Base-by-base conservation (phyloP, 2,888 invertebrate species). In the Orchesellides sinensis region DNA sequence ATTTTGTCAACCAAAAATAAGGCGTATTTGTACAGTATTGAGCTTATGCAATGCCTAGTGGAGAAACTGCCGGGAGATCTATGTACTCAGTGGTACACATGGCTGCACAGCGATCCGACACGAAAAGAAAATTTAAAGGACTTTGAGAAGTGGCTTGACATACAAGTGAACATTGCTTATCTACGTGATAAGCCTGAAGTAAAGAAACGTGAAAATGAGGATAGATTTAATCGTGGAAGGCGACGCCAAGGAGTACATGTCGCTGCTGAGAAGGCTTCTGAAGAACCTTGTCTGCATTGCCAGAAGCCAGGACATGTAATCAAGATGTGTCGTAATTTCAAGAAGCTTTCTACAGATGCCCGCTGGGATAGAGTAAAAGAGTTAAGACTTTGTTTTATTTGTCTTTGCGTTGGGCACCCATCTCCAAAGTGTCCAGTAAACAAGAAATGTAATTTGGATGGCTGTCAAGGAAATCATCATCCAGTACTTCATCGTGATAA, bases 391-490 rank as follows among this genome's bases (percentile, higher is more conserved):
- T 85, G 83, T 45, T 83, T 70, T 35, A 1, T 3, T 0, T 85
- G 83, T 19, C 52, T 83, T 0, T 0, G 45, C 0, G 12, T 17
- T 25, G 59, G 69, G 0, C 81, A 83, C 56, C 0, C 0, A 0
- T 10, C 1, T 0, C 1, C 1, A 12, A 25, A 27, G 19, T 54
- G 49, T 14, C 19, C 10, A 8, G 10, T 45, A 54, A 25, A 29
- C 10, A 54, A 19, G 10, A 12, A 4, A 8, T 85, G 85, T 27
- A 59, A 29, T 1, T 23, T 61, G 1, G 49, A 68, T 32, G 63
- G 56, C 0, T 85, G 85, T 19, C 17, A 21, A 0, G 35, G 19
- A 5, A 2, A 0, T 17, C 83, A 85, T 68, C 83, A 85, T 47
- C 12, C 0, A 0, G 27, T 85, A 0, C 68, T 85, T 1, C 84